Evolutionary conservation across 2,113 vertebrate genomes (phyloP).

Genomic region (Varanus salvator): DNA sequence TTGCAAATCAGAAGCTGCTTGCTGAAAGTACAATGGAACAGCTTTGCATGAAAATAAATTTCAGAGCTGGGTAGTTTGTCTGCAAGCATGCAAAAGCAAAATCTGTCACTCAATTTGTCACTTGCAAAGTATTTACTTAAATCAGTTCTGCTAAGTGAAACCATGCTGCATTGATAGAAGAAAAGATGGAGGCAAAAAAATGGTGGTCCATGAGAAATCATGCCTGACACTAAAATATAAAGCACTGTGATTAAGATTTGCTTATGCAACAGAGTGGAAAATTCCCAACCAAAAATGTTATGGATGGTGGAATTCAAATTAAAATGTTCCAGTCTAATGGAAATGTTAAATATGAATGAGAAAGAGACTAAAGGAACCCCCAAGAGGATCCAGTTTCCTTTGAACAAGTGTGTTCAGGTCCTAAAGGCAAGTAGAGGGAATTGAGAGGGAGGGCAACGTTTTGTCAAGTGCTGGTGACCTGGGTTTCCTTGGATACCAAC

Average conservation of each 20-base stretch:
- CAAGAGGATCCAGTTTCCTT: slow-evolving; percentile 21
- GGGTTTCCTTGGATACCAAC: not conserved
- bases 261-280: slow-evolving; percentile 13
- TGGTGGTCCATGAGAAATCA: slow-evolving; percentile 1
- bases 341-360: slow-evolving; percentile 40
- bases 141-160: not conserved
- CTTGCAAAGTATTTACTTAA: slow-evolving; percentile 13
- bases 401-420: slow-evolving; percentile 18
- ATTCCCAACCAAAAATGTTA: slow-evolving; percentile 38
- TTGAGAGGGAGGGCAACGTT: not conserved
- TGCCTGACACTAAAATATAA: slow-evolving; percentile 29
- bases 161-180: slow-evolving; percentile 8
- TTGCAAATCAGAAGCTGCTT: not conserved
- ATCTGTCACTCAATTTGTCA: slow-evolving; percentile 14
- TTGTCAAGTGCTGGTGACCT: not conserved
- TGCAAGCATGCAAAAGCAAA: not conserved
- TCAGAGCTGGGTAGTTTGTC: not conserved
- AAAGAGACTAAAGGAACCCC: not conserved
- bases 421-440: not conserved
- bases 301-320: slow-evolving; percentile 44
- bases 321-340: slow-evolving; percentile 42
- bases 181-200: slow-evolving; percentile 4
- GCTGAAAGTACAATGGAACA: not conserved
- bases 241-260: slow-evolving; percentile 36
- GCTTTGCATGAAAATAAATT: slow-evolving; percentile 30